These are phyloP conservation scores for Netta rufina DNA, from an alignment of 2,797 vertebrate genomes.

Conservation along the genomic window DNA sequence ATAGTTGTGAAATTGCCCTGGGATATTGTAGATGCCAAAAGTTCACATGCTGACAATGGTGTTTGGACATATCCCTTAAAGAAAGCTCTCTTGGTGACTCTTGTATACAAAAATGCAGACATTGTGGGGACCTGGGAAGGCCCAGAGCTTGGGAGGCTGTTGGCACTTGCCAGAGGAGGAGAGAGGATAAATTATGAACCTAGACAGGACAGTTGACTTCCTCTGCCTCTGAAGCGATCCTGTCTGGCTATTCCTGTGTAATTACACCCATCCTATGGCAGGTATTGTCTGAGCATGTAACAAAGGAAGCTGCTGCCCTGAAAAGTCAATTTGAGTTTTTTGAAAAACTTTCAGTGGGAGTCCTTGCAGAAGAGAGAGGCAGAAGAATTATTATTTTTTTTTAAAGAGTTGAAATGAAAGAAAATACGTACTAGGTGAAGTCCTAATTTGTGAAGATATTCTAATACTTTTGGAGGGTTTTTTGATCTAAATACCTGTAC, in stretches of 20 bases:
- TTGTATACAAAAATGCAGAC: background rate
- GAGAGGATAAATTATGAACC: background rate
- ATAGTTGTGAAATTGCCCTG: background rate
- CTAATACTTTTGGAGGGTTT: background rate
- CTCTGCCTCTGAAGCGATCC: background rate
- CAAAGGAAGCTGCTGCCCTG: background rate
- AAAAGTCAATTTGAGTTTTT: background rate
- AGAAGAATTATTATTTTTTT: background rate
- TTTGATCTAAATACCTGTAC: background rate
- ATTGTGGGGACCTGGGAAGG: background rate
- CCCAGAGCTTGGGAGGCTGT: background rate
- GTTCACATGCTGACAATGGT: background rate
- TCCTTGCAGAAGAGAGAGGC: background rate
- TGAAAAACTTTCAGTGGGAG: background rate
- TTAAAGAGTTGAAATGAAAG: background rate
- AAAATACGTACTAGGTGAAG: background rate
- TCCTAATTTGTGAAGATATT: background rate
- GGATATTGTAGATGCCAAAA: background rate
- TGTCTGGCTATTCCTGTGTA: background rate
- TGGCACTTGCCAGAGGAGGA: background rate
- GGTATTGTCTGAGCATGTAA: background rate
- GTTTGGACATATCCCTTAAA: background rate
- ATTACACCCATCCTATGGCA: background rate
- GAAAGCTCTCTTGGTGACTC: background rate
- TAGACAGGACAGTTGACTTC: background rate